phyloP scores from a whole-genome alignment of 1,140 invertebrate species.

The Vanessa tameamea region DNA sequence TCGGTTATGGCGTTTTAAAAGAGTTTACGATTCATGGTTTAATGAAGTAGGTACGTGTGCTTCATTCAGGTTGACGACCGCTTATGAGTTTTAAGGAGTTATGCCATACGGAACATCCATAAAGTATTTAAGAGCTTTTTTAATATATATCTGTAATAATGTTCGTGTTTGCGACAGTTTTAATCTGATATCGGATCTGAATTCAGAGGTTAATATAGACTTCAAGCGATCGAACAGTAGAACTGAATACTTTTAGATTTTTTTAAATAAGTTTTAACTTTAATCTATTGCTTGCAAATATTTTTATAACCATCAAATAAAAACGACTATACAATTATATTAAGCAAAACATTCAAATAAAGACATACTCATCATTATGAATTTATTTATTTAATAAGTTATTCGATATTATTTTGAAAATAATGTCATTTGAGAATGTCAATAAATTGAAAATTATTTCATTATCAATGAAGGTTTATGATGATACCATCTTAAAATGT shows the following conservation, averaged over 20 bases:
- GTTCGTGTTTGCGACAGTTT: not conserved
- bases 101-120: constrained; percentile 26
- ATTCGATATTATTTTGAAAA: too few species aligned
- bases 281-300: too few species aligned
- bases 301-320: too few species aligned
- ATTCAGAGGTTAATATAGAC: too few species aligned
- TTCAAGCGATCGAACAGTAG: too few species aligned
- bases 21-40: constrained; percentile 44
- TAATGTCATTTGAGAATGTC: not conserved
- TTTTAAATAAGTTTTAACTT: too few species aligned
- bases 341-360: too few species aligned
- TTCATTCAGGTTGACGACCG: constrained; percentile 34
- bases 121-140: constrained; percentile 24
- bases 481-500: constrained; percentile 41
- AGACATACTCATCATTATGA: too few species aligned
- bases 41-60: constrained; percentile 36
- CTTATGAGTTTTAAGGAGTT: constrained; percentile 29
- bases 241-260: too few species aligned
- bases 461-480: constrained; percentile 41
- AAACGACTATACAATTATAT: too few species aligned
- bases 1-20: constrained; percentile 43
- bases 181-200: not conserved
- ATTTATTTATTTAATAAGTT: too few species aligned
- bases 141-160: constrained; percentile 10
- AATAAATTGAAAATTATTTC: not conserved